Conservation (phyloP, 53 echinoderm and acorn worm species). For the Stichopus horrens region DNA sequence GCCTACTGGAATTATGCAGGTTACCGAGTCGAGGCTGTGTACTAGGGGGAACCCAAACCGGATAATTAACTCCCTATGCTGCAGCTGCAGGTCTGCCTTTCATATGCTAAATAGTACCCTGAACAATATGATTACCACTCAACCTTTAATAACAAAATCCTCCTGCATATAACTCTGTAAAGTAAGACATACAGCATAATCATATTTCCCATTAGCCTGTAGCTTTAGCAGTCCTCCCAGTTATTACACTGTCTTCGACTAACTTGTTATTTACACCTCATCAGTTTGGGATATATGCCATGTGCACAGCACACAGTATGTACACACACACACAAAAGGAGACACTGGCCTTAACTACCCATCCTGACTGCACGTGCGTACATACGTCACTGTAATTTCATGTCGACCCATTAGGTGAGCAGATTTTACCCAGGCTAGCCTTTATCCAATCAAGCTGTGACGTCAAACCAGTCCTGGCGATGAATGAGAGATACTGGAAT, state of each 20-base stretch:
- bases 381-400: conserved; percentile 26
- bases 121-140: neutral
- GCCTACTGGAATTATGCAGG: neutral
- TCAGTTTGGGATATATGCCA: conserved; percentile 25
- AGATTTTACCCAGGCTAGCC: conserved; percentile 39
- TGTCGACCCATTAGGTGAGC: conserved; percentile 41
- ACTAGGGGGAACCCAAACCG: neutral
- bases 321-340: neutral
- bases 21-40: neutral
- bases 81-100: neutral
- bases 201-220: conserved; percentile 7
- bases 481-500: conserved; percentile 41
- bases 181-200: neutral
- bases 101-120: neutral
- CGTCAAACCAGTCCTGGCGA: conserved; percentile 36
- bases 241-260: neutral
- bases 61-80: neutral
- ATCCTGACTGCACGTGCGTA: conserved; percentile 18
- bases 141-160: neutral
- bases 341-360: neutral
- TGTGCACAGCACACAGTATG: neutral
- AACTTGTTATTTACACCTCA: conserved; percentile 1
- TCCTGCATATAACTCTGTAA: neutral
- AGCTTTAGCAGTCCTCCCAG: neutral
- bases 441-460: conserved; percentile 41